phyloP scores from a whole-genome alignment of 2,888 invertebrate species.

The Lithophane semibrunnea region DNA sequence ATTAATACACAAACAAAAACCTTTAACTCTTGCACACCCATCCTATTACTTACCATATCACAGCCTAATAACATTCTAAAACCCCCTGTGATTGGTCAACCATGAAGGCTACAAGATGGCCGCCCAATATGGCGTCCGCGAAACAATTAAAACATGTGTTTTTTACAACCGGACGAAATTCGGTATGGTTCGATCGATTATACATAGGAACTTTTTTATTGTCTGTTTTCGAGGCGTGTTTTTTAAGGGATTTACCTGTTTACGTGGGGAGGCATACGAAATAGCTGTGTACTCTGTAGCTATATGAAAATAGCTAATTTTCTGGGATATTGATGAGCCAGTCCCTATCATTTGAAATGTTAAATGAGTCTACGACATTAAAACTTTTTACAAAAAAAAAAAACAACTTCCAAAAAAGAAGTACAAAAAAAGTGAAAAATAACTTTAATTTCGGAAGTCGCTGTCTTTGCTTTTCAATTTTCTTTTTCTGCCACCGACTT shows the following conservation, averaged over 20 bases:
- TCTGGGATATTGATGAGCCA: not conserved
- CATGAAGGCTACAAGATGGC: conserved; percentile 60
- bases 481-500: no score
- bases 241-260: conserved; percentile 37
- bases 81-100: conserved; percentile 45
- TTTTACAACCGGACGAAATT: conserved; percentile 51
- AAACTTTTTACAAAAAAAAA: no score
- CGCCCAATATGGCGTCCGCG: conserved; percentile 29
- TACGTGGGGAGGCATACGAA: not conserved
- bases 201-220: conserved; percentile 24
- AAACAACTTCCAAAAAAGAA: no score
- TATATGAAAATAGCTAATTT: not conserved
- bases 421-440: no score
- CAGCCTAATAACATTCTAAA: conserved; percentile 30
- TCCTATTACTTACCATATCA: conserved; percentile 9
- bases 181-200: conserved; percentile 42
- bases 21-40: conserved; percentile 4
- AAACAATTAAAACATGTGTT: conserved; percentile 60
- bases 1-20: conserved; percentile 2
- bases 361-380: no score
- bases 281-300: no score
- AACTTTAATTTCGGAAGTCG: no score
- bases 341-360: not conserved
- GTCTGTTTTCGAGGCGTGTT: conserved; percentile 11
- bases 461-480: no score